Evolutionary conservation across 37 sponge, comb jelly and placozoan species (phyloP).

Genomic region (Petrosia ficiformis): DNA sequence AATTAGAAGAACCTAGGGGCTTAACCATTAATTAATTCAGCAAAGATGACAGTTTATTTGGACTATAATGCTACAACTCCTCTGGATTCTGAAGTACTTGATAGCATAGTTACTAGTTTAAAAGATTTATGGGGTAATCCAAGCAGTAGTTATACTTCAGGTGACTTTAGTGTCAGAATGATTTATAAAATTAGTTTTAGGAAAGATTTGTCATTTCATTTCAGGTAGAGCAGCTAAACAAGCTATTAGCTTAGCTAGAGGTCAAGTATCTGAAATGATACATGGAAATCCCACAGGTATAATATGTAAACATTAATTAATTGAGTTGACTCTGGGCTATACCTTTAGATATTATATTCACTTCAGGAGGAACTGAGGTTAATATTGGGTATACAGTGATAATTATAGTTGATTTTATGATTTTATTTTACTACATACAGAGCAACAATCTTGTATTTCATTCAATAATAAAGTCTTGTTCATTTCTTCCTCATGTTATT

Average conservation of each 20-base stretch:
- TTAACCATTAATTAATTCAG: background rate
- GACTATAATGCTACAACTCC: conserved; percentile 95
- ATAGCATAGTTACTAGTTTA: conserved; percentile 42
- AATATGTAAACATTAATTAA: background rate
- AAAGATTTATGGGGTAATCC: conserved; percentile 85
- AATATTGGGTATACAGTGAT: too few species aligned
- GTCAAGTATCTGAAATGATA: conserved; percentile 55
- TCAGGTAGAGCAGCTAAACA: conserved; percentile 47
- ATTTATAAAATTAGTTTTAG: background rate
- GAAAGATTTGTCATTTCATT: background rate
- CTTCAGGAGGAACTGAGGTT: conserved; percentile 87
- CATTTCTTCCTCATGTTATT: conserved; percentile 60
- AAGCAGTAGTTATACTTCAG: conserved; percentile 57
- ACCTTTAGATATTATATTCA: conserved; percentile 72
- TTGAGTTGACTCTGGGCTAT: background rate
- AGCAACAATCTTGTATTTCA: conserved; percentile 55
- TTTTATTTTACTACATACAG: conserved; percentile 11
- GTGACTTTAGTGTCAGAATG: conserved; percentile 18
- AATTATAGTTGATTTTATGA: background rate
- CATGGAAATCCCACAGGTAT: conserved; percentile 30
- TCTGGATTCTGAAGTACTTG: conserved; percentile 70
- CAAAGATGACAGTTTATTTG: conserved; percentile 69
- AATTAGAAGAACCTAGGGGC: too few species aligned
- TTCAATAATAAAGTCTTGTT: conserved; percentile 16
- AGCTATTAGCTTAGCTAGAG: conserved; percentile 48